These are phyloP conservation scores for Rousettus madagascariensis DNA, from an alignment of 2,797 vertebrate species.

Conservation along the genomic window DNA sequence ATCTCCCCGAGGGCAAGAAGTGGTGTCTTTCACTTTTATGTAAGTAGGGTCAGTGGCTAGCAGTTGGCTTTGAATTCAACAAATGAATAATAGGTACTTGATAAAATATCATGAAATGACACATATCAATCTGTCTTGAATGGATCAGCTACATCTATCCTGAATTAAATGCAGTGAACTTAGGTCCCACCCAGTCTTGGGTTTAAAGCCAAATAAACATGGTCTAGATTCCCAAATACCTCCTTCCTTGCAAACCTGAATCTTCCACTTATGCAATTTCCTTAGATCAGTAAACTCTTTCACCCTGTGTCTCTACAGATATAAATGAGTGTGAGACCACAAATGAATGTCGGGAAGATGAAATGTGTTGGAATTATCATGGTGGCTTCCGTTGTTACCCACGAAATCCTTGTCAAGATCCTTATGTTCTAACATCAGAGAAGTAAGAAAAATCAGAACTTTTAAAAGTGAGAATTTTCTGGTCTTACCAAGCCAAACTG, in stretches of 20 bases:
- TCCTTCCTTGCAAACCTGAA: constrained; percentile 25
- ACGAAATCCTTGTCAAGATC: constrained; percentile 94
- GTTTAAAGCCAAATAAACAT: constrained; percentile 38
- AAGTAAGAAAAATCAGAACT: constrained; percentile 88
- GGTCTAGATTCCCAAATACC: not conserved
- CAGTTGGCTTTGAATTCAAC: constrained; percentile 51
- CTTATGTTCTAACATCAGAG: constrained; percentile 92
- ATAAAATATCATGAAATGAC: constrained; percentile 33
- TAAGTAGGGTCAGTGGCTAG: not conserved
- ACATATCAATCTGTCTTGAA: not conserved
- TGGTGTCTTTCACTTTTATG: not conserved
- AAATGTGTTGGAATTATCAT: constrained; percentile 97
- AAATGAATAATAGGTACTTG: not conserved
- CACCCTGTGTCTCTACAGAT: constrained; percentile 84
- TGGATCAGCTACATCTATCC: not conserved
- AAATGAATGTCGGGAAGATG: constrained; percentile 92
- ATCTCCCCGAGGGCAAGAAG: not conserved
- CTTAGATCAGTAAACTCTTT: constrained; percentile 47
- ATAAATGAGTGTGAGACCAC: constrained; percentile 96
- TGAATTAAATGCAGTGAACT: constrained; percentile 31
- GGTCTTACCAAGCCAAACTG: not conserved
- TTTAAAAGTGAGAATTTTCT: constrained; percentile 3
- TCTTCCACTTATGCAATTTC: not conserved
- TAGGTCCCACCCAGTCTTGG: not conserved
- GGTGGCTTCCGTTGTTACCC: constrained; percentile 97